Evolutionary conservation across 2,888 invertebrate species (phyloP).

Genomic region (Platynereis dumerilii): DNA sequence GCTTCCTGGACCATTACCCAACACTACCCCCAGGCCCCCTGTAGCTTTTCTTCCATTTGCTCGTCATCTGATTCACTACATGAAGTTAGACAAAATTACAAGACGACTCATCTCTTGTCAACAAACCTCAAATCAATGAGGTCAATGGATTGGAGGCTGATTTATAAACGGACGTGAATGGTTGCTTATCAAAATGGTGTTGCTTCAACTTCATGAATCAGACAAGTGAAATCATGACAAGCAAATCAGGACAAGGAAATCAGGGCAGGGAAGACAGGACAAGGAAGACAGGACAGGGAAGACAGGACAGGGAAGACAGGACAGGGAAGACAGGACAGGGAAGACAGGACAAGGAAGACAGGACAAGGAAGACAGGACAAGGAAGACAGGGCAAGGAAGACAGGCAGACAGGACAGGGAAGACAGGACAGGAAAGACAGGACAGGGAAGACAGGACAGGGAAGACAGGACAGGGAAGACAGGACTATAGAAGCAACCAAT

Average conservation of each 20-base stretch:
- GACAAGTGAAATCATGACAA: not conserved
- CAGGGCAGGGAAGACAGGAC: not conserved
- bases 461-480: not conserved
- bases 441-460: not conserved
- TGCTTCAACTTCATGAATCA: too few species aligned
- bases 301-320: not conserved
- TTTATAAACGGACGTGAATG: too few species aligned
- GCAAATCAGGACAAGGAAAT: not conserved
- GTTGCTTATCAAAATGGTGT: too few species aligned
- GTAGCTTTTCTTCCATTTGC: too few species aligned
- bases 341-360: not conserved
- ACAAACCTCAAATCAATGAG: too few species aligned
- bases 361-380: not conserved
- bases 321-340: not conserved
- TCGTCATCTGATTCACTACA: too few species aligned
- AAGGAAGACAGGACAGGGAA: constrained; percentile 2
- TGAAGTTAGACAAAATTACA: too few species aligned
- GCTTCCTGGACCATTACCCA: too few species aligned
- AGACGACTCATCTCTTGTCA: too few species aligned
- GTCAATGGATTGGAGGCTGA: too few species aligned
- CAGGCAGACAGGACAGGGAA: not conserved
- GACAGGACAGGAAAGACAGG: not conserved
- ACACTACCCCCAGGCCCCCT: too few species aligned
- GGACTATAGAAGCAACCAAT: not conserved
- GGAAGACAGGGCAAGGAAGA: not conserved